phyloP scores from a whole-genome alignment of 2,797 vertebrate genomes.

The Ibycter americanus region DNA sequence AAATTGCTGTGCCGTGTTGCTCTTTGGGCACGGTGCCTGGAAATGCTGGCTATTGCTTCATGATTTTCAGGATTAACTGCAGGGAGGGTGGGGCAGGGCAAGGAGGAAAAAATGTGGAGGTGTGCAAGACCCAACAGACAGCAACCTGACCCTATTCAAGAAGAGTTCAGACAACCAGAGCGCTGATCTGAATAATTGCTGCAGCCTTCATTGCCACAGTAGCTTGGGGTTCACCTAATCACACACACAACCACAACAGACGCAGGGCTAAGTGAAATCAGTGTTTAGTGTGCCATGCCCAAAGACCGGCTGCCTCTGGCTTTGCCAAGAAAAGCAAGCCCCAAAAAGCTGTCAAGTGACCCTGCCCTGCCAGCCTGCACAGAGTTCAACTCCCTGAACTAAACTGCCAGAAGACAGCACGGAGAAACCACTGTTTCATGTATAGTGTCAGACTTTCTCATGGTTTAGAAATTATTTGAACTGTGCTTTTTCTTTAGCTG shows the following conservation, averaged over 20 bases:
- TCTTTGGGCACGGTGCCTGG: not conserved
- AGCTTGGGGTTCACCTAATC: not conserved
- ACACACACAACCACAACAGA: not conserved
- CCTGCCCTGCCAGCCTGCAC: not conserved
- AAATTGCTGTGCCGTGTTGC: not conserved
- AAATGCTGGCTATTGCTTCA: not conserved
- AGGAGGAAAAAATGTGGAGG: not conserved
- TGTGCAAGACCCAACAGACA: not conserved
- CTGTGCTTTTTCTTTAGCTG: not conserved
- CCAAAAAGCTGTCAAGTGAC: not conserved
- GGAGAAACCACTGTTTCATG: not conserved
- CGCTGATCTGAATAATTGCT: not conserved
- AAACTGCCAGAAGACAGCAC: not conserved
- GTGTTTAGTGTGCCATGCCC: not conserved
- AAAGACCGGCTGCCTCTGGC: not conserved
- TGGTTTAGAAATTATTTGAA: not conserved
- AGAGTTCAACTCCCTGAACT: not conserved
- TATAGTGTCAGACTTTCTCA: not conserved
- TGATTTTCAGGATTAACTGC: not conserved
- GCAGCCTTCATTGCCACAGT: fast-evolving
- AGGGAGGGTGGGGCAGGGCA: not conserved
- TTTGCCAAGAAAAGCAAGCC: not conserved
- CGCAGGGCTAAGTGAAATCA: not conserved
- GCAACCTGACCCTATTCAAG: not conserved
- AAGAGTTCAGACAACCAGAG: not conserved